Base-by-base conservation (phyloP, 2,113 vertebrate species). In the Rhynchomys soricoides region DNA sequence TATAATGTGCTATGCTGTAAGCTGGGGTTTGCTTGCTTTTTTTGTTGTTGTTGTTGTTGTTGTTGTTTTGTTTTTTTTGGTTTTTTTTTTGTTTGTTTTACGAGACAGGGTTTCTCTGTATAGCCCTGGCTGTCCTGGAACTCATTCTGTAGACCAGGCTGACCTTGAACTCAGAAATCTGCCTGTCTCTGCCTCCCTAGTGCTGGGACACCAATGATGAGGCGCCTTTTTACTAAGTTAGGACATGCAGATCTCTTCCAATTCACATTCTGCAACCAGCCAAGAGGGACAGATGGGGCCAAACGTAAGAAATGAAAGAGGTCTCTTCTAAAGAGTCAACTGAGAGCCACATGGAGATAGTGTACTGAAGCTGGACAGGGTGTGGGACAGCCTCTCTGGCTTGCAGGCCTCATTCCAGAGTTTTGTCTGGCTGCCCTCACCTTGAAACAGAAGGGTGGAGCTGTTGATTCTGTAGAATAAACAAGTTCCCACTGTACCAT, bases 291-390 rank as follows among this genome's bases (percentile, higher is more conserved):
- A 83, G 50, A n/a, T 37, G 37, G 40, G 26, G 64, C 59, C 70
- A 52, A 95, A 70, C 50, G n/a, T 57, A 82, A 88, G 68, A 93
- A 94, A 81, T 64, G 83, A 70, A 93, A 96, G 31, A 10, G 3
- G 52, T 82, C 11, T 86, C 50, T 93, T 55, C 26, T 74, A 91
- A 85, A 88, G 83, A 86, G 52, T 52, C 57, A 48, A 71, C 26
- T 45, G 6, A 74, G 57, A 45, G 71, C 43, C 37, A 29, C n/a
- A 48, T 55, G 45, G 92, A 93, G 62, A 66, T 12, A 10, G 48
- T 31, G 1, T 19, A 19, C 17, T 64, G 48, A 83, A 91, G 81
- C 31, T 86, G 15, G 68, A 91, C 62, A 59, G 92, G 86, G 66
- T 34, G 24, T 8, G 62, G 34, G 59, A 52, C 12, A 78, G 24